These are phyloP conservation scores for Podilymbus podiceps DNA, from an alignment of 2,113 vertebrate species.

Conservation along the genomic window DNA sequence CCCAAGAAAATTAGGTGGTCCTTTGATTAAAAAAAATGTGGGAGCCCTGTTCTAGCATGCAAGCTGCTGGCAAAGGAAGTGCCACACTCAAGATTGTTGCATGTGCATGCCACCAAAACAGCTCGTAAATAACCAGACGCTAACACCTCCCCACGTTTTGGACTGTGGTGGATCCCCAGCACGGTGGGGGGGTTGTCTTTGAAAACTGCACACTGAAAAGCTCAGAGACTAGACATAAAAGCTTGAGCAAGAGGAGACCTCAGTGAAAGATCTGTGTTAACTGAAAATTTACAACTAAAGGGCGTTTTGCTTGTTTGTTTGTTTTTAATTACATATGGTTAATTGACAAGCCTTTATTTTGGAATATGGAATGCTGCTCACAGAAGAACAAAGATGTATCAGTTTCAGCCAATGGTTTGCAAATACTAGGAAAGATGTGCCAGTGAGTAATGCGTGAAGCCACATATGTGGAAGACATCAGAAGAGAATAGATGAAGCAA, in stretches of 20 bases:
- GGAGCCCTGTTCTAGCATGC: fast-evolving
- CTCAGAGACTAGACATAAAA: not conserved
- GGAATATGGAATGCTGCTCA: not conserved
- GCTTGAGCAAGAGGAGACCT: not conserved
- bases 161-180: not conserved
- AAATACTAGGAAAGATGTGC: not conserved
- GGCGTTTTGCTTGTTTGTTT: not conserved
- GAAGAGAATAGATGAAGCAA: not conserved
- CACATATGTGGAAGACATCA: not conserved
- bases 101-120: not conserved
- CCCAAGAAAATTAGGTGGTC: not conserved
- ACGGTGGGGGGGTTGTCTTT: not conserved
- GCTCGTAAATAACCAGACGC: not conserved
- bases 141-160: not conserved
- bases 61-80: not conserved
- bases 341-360: not conserved
- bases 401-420: not conserved
- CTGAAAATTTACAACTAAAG: not conserved
- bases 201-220: not conserved
- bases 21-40: not conserved
- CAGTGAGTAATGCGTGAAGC: not conserved
- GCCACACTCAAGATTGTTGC: not conserved
- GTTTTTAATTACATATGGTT: not conserved
- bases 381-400: not conserved
- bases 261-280: not conserved